Base-by-base conservation (phyloP, 64 coral and sea anemone genomes). In the Porites australiensis region DNA sequence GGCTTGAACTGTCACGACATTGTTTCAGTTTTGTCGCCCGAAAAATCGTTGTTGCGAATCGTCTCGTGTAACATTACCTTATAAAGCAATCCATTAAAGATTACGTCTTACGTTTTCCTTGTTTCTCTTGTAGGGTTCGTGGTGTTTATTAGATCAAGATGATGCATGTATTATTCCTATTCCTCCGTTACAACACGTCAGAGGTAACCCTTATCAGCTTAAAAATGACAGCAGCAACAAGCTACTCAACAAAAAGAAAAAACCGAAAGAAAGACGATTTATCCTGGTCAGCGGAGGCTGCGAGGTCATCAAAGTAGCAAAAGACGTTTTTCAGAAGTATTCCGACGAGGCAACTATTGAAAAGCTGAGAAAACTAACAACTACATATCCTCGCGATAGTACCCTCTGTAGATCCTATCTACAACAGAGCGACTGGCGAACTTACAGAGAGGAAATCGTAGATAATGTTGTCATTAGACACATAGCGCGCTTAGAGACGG, bases 381-480 rank as follows among this genome's bases (percentile, higher is more conserved):
- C 70, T 48, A 68, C 21, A 43, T 97, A 97, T 72, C 95, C 95
- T 5, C 86, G 54, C 27, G 95, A 97, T 21, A 70, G 77, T 6
- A 91, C 72, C 13, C 82, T 97, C 8, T 97, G 95, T 51, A 67
- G 79, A 3, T 69, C 88, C 13, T 97, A 97, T 67, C 70, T 97
- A 3, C 93, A 94, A 48, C 95, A 88, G 21, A 97, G 95, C 52
- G 92, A 97, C 61, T 97, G 95, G 95, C 83, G 82, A 20, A 79
- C 82, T 1, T 97, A 97, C 59, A 90, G 95, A n/a, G 95, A 97
- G 54, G 92, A 94, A n/a, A 77, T 97, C 74, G 95, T 97, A 4
- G 95, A 97, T 21, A 91, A 94, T 63, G 60, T 97, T 44, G 79
- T 97, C 44, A 75, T 89, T 61, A 91, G 89, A 58, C 63, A 91